Evolutionary conservation across 2,113 vertebrate genomes (phyloP).

Genomic region (Emydura subglobosa): DNA sequence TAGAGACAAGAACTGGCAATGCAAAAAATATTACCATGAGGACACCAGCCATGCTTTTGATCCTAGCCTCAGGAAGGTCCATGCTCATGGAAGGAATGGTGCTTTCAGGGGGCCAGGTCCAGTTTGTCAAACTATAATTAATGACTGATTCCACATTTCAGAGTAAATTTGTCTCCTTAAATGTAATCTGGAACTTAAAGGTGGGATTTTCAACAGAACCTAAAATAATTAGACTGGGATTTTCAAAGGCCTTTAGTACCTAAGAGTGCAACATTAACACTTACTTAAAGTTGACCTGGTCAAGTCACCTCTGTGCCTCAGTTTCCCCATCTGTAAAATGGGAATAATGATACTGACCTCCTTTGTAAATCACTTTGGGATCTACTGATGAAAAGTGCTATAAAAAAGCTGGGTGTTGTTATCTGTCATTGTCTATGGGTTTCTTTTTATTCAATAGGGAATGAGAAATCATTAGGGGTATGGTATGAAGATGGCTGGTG

Average conservation of each 20-base stretch:
- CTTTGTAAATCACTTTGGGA: background rate
- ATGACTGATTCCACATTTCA: background rate
- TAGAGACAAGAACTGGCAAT: background rate
- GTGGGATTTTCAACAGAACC: background rate
- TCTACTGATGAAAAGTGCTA: background rate
- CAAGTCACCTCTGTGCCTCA: background rate
- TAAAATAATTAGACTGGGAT: background rate
- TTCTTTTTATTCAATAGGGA: background rate
- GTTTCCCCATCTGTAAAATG: background rate
- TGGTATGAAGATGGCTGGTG: constrained; percentile 32
- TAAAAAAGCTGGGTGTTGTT: background rate
- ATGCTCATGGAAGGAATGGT: background rate
- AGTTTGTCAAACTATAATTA: constrained; percentile 6
- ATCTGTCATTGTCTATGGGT: background rate
- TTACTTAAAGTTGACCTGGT: background rate
- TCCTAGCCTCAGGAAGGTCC: constrained; percentile 31
- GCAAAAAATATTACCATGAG: background rate
- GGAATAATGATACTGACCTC: background rate
- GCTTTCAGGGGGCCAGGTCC: background rate
- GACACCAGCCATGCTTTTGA: background rate
- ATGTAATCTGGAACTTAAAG: background rate
- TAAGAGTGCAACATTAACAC: background rate
- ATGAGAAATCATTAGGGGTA: background rate
- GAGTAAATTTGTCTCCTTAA: background rate
- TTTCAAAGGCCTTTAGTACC: background rate